Evolutionary conservation across 2,797 vertebrate species (phyloP).

Genomic region (Notolabrus celidotus): DNA sequence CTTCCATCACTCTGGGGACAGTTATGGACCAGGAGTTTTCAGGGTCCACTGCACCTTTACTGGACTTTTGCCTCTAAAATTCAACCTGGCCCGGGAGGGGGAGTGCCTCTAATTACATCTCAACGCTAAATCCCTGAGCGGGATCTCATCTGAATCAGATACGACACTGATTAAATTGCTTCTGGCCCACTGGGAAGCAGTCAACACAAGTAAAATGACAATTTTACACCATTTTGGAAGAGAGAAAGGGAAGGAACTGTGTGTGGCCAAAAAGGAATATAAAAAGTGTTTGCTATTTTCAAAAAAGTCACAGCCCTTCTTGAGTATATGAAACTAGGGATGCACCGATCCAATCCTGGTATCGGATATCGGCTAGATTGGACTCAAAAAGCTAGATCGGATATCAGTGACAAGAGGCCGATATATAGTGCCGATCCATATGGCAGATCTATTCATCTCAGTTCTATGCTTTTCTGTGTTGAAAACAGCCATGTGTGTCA

Average conservation of each 20-base stretch:
- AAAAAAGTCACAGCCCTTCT: too few relatives aligned
- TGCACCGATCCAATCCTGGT: too few relatives aligned
- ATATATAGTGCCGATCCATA: too few relatives aligned
- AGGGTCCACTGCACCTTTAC: conserved; percentile 26
- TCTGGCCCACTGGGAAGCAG: conserved; percentile 45
- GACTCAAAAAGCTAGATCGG: too few relatives aligned
- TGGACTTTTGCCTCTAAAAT: conserved; percentile 29
- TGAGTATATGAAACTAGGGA: too few relatives aligned
- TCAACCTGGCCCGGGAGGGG: conserved; percentile 36
- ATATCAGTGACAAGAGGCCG: too few relatives aligned
- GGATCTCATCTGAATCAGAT: conserved; percentile 77
- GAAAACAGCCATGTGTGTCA: too few relatives aligned
- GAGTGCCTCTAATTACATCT: conserved; percentile 75
- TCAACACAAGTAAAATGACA: conserved; percentile 32
- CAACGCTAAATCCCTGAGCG: conserved; percentile 65
- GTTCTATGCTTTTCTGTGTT: too few relatives aligned
- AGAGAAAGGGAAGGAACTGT: conserved; percentile 13
- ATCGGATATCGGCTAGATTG: too few relatives aligned
- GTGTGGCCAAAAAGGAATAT: neutral
- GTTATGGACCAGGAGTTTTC: conserved; percentile 21
- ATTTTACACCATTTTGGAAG: conserved; percentile 23
- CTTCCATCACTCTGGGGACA: conserved; percentile 6
- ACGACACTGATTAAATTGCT: conserved; percentile 77
- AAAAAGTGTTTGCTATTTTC: conserved; percentile 36
- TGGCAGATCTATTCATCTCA: too few relatives aligned